Evolutionary conservation across 2,888 invertebrate species (phyloP), one percentile per base, ranked within the genome.

Genomic region (Oligia latruncula): DNA sequence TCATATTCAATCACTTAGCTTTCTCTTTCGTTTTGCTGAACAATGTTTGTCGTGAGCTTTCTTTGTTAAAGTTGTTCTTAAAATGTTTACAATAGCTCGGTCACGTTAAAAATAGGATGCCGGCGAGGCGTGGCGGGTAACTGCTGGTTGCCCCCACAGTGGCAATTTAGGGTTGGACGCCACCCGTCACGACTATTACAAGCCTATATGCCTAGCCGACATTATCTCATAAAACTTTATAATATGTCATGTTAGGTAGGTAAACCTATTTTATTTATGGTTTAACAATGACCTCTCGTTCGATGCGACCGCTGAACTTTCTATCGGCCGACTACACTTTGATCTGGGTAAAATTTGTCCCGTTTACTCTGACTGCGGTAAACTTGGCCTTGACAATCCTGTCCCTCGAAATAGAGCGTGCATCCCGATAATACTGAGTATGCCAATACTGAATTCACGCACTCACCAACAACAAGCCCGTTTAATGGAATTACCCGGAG

Each of bases 191-290:
- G 67, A 64, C 77, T 82, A 78, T 74, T 65, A 68, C 71, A 73
- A 67, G 74, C 43, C 80, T 71, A 74, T 73, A 71, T 81, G 65
- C 58, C 71, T 58, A 77, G 76, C 77, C 49, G 60, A 73, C 71
- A 81, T 74, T 68, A 78, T 76, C 65, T 77, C 80, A 80, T 85
- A 77, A 80, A 72, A 73, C 71, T 79, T 85, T 84, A 87, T 73
- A 82, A 74, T 65, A 72, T 64, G 35, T 74, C 68, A 75, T 73
- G 67, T 52, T 40, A 80, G 29, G 29, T 40, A 52, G 75, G 55
- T 70, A 43, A 87, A 79, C 3, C 29, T 58, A 78, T 43, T 86
- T 78, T 77, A 82, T 81, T 70, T 71, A 83, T 64, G 67, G 15
- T 77, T 85, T 78, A 78, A 55, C 73, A 76, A 58, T 75, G 58